A percentile compares a stretch with the other conserved stretches of the same genome.
Evolutionary conservation across 2,113 vertebrate species (phyloP).

Genomic region (Ariopsis seemanni): DNA sequence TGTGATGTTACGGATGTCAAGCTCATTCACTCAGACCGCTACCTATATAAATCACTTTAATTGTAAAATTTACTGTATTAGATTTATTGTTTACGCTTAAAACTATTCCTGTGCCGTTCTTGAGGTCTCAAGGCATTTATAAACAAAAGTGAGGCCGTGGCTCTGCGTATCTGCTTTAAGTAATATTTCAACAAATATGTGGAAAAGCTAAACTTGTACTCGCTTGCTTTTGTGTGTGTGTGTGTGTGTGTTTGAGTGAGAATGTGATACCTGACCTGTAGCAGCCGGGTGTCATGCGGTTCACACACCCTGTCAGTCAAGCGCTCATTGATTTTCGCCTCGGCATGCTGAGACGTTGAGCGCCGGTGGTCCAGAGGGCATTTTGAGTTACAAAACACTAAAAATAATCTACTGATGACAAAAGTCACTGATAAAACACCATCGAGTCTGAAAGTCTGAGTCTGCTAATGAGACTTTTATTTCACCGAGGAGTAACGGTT

Average conservation of each 20-base stretch:
- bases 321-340: conserved; percentile 13
- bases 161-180: too few relatives aligned
- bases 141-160: too few relatives aligned
- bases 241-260: conserved; percentile 8
- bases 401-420: neutral
- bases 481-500: neutral
- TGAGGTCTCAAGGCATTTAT: too few relatives aligned
- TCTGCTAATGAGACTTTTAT: neutral
- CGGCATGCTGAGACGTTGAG: neutral
- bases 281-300: neutral
- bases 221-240: conserved; percentile 7
- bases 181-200: neutral
- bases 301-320: conserved; percentile 39
- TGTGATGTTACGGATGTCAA: too few relatives aligned
- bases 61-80: too few relatives aligned
- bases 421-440: neutral
- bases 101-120: too few relatives aligned
- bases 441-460: neutral
- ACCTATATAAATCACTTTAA: too few relatives aligned
- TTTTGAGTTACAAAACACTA: neutral
- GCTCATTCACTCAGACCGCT: too few relatives aligned
- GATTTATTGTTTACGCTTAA: too few relatives aligned
- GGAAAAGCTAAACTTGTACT: neutral
- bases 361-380: conserved; percentile 3
- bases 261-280: conserved; percentile 32